phyloP scores from a whole-genome alignment of 2,113 vertebrate species.

The Myrmophylax atrothorax region DNA sequence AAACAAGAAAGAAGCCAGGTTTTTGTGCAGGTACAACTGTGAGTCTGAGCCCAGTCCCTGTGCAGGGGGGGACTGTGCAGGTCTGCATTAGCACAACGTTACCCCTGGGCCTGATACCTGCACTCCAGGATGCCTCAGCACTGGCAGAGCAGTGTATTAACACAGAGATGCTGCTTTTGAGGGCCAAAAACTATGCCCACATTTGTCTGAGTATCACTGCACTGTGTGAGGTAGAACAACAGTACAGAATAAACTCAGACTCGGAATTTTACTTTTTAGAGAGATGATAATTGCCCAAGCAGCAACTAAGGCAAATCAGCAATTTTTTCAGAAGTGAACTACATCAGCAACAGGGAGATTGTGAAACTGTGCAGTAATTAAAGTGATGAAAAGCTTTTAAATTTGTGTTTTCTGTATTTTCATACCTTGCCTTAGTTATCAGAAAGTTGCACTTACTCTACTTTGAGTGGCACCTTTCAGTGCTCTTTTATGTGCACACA shows the following conservation, averaged over 20 bases:
- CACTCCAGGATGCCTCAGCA: background rate
- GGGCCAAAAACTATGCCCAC: background rate
- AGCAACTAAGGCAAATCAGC: background rate
- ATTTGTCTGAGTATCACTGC: background rate
- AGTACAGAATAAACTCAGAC: background rate
- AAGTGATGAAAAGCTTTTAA: background rate
- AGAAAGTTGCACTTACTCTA: background rate
- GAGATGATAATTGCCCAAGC: background rate
- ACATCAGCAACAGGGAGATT: background rate
- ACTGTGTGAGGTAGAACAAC: background rate
- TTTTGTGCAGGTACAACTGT: background rate
- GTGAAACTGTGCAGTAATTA: background rate
- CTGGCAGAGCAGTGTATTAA: background rate
- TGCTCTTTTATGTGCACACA: background rate
- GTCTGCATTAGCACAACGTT: rapidly evolving
- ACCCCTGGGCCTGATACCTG: background rate
- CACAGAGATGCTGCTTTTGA: background rate
- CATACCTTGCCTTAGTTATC: background rate
- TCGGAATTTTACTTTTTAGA: background rate
- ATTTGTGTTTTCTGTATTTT: background rate
- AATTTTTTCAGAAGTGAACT: background rate
- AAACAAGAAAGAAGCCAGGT: background rate
- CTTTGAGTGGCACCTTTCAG: background rate
- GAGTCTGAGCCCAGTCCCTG: background rate
- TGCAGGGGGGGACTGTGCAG: rapidly evolving